These are phyloP conservation scores for Himalopsyche japonica DNA, from an alignment of 2,888 invertebrate genomes.

Conservation along the genomic window DNA sequence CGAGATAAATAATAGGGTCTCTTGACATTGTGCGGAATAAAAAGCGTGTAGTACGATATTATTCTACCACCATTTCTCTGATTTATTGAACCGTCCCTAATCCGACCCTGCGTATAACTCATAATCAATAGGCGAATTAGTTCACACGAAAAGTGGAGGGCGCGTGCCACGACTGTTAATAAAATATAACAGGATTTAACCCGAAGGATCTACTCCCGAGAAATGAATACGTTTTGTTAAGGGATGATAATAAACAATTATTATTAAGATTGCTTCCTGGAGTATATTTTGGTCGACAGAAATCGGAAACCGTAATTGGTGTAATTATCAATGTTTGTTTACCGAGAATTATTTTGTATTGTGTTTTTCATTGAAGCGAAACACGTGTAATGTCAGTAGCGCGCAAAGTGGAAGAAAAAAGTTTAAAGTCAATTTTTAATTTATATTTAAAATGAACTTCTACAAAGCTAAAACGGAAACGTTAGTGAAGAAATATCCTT, in stretches of 20 bases:
- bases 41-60: background rate
- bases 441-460: too few relatives aligned
- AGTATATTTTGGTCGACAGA: background rate
- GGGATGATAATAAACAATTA: background rate
- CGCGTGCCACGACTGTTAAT: background rate
- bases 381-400: too few relatives aligned
- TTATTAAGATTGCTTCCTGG: background rate
- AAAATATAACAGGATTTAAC: background rate
- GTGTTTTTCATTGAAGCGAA: too few relatives aligned
- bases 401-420: too few relatives aligned
- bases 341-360: too few relatives aligned
- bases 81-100: background rate
- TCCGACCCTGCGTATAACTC: conserved; percentile 1
- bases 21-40: too few relatives aligned
- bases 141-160: background rate
- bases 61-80: background rate
- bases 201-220: background rate
- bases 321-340: too few relatives aligned
- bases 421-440: too few relatives aligned
- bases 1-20: too few relatives aligned
- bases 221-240: background rate
- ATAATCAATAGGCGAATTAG: background rate
- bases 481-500: too few relatives aligned
- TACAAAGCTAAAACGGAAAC: too few relatives aligned
- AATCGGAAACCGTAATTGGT: too few relatives aligned